A percentile compares a stretch with the other conserved stretches of the same genome.
phyloP scores from a whole-genome alignment of 2,113 vertebrate genomes.

The Zeus faber region DNA sequence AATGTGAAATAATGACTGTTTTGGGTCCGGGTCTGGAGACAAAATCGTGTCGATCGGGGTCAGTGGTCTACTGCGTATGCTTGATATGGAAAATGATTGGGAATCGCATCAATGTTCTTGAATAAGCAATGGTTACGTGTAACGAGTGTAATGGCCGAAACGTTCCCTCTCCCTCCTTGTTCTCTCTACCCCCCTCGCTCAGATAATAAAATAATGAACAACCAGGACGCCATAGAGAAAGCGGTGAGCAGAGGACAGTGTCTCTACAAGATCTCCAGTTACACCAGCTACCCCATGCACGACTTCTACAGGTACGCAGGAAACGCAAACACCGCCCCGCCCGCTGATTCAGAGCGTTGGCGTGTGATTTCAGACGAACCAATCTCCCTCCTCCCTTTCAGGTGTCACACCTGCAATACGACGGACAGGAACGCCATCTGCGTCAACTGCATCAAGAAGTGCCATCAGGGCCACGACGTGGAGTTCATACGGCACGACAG shows the following conservation, averaged over 20 bases:
- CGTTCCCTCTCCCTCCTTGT: background rate
- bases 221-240: constrained; percentile 99
- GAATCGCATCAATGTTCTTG: no score
- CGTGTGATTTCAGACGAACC: background rate
- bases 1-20: no score
- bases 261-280: constrained; percentile 99
- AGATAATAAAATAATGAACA: constrained; percentile 99
- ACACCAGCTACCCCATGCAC: constrained; percentile 99
- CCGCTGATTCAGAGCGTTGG: background rate
- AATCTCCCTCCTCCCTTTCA: constrained; percentile 59
- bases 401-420: constrained; percentile 99
- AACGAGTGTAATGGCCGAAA: no score
- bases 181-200: constrained; percentile 11
- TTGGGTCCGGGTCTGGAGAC: no score
- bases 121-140: no score
- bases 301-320: constrained; percentile 95
- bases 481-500: constrained; percentile 99
- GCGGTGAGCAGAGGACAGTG: constrained; percentile 98
- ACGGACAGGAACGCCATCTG: constrained; percentile 99
- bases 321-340: background rate
- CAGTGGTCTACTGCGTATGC: no score
- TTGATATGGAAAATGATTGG: no score
- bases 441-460: constrained; percentile 99
- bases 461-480: constrained; percentile 98
- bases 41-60: no score